Base-by-base conservation (phyloP, 1,140 invertebrate genomes). In the Colletes latitarsis region DNA sequence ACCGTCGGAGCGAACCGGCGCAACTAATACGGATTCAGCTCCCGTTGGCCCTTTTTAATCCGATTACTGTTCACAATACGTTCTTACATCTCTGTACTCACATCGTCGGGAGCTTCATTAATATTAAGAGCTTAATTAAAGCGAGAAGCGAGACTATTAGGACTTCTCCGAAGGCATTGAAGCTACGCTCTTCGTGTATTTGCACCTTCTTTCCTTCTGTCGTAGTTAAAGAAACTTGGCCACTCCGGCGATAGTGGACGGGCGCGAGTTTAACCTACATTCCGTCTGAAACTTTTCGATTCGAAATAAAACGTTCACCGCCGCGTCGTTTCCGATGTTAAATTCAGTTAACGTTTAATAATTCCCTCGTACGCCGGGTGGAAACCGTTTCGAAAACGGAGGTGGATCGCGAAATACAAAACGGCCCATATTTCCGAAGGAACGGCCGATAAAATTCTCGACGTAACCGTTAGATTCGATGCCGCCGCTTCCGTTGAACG, bases 41-140 rank as follows among this genome's bases (percentile, higher is more conserved):
- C n/a, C 19, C 58, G 39, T 6, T 64, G 60, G 75, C 58, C 57
- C 82, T 77, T 75, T 76, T 77, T 85, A 78, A 85, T 85, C 58
- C 60, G 60, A 52, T 86, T 82, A 79, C n/a, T 53, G 64, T 70
- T 75, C 60, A 78, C 81, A 84, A 60, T 83, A 30, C 52, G 81
- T 60, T 76, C 64, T 75, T 85, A 39, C 69, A 46, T 79, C 70
- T 79, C 57, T 73, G 41, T 64, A 58, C 74, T 77, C 74, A 39
- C 67, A 21, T 76, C 21, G 14, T n/a, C 49, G 41, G 30, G 55
- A 77, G 43, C 39, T 86, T 85, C 75, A 80, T 86, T 79, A 85
- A 85, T 86, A 86, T 86, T 86, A 78, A 85, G 72, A 82, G 76
- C 84, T 86, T 72, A 80, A 86, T 86, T 85, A 86, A 86, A 70